Conservation (phyloP, 2,797 vertebrate species). For the Scarus forsteni region DNA sequence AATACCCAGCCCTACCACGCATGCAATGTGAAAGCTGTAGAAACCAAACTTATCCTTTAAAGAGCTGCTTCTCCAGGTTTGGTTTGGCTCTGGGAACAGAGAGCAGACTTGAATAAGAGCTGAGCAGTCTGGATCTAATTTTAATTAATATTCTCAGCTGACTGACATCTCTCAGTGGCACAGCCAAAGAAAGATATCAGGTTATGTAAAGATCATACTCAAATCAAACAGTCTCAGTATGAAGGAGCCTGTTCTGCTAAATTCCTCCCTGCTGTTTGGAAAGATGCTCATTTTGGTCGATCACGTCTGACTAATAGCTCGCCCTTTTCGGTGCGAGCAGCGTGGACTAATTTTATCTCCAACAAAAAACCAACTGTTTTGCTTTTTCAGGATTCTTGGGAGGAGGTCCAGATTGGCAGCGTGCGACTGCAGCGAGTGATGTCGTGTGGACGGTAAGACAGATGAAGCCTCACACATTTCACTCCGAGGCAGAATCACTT, state of each 20-base stretch:
- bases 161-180: no score
- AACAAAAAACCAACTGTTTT: conserved; percentile 58
- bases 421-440: conserved; percentile 87
- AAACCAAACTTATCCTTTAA: no score
- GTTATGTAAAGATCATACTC: background rate
- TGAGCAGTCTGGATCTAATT: no score
- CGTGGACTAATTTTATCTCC: conserved; percentile 63
- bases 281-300: conserved; percentile 26
- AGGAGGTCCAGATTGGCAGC: conserved; percentile 89
- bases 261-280: conserved; percentile 26
- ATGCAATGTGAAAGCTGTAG: no score
- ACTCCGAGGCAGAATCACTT: conserved; percentile 8
- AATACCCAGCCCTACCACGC: no score
- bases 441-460: conserved; percentile 90
- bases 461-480: conserved; percentile 17
- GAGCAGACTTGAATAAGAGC: no score
- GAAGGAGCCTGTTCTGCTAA: background rate
- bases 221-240: background rate
- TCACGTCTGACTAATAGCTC: conserved; percentile 62
- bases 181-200: background rate
- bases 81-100: no score
- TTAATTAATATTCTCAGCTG: no score
- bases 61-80: no score
- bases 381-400: conserved; percentile 91
- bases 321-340: conserved; percentile 58